Base-by-base conservation (phyloP, 2,888 invertebrate species). In the Ormyrus nitidulus region DNA sequence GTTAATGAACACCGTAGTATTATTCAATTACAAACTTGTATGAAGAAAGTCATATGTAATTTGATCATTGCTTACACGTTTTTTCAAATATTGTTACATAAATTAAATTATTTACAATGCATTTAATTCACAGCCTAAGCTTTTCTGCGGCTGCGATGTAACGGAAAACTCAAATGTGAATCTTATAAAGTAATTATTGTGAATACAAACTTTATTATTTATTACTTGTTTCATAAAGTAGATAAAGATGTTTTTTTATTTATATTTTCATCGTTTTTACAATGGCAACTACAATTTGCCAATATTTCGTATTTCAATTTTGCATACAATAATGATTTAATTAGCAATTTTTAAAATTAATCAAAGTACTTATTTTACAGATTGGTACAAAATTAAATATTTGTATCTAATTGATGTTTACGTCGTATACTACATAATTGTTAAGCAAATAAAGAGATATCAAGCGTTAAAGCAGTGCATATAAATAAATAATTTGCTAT, bases 181-280 rank as follows among this genome's bases (percentile, higher is more conserved):
- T 61, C n/a, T 79, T 66, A 75, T 79, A 75, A 79, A 65, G 75
- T 71, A 79, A 70, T 69, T 69, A 69, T 13, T n/a, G 19, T 64
- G 46, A 58, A 51, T 68, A 64, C 51, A 58, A 79, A 44, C 53
- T 66, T 54, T 53, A 48, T 78, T 66, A 78, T 72, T 78, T 53
- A 54, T 46, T 73, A 74, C 13, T 56, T 6, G 58, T 13, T 79
- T 69, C 69, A 73, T 48, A 10, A 68, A 34, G 13, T 58, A 61
- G 62, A 73, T 56, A 69, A 49, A 79, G 46, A 74, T 64, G 44
- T 6, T 68, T 11, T 66, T 44, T 65, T 11, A 49, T 5, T 46
- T 49, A 58, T n/a, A 46, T 46, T n/a, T 48, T 71, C 9, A 48
- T 56, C 34, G 8, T 69, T 64, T 56, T 74, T 70, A 70, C 58